Evolutionary conservation across 2,113 vertebrate species (phyloP).

Genomic region (Rhabdomys dilectus): DNA sequence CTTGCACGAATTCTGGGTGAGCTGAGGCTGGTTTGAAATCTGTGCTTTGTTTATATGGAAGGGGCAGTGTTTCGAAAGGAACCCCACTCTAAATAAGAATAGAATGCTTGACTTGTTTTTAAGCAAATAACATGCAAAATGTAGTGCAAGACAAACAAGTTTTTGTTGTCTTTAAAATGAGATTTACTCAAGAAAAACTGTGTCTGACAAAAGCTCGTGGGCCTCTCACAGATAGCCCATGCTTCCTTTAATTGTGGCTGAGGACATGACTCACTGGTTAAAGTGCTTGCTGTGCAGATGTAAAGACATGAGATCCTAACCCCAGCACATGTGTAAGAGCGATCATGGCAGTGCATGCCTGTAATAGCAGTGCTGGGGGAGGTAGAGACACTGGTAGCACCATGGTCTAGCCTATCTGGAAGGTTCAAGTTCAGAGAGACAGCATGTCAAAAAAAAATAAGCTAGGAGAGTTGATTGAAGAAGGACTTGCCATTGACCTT

Average conservation of each 20-base stretch:
- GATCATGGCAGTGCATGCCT: neutral
- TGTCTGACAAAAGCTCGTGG: conserved; percentile 84
- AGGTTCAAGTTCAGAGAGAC: neutral
- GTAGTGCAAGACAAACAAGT: conserved; percentile 87
- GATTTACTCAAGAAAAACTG: conserved; percentile 84
- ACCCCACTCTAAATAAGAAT: neutral
- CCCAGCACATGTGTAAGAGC: neutral
- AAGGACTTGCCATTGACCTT: neutral
- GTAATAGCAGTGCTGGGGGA: neutral
- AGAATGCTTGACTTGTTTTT: neutral
- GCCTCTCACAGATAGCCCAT: conserved; percentile 86
- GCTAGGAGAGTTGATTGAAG: neutral
- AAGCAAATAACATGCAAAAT: conserved; percentile 88
- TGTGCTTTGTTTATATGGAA: neutral
- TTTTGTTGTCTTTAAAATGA: conserved; percentile 92
- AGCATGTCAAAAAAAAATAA: neutral
- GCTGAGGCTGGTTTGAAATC: neutral
- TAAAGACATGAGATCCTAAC: neutral
- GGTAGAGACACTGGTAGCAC: too few species aligned
- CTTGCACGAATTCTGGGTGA: accelerated
- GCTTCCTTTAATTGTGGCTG: conserved; percentile 76
- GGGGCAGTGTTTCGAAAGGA: too few species aligned
- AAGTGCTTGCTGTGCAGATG: neutral
- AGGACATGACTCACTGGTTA: neutral
- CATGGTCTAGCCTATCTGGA: neutral